Percentiles rank a stretch among this genome's conserved stretches.
Evolutionary conservation across 2,113 vertebrate genomes (phyloP).

Genomic region (Mugil cephalus): DNA sequence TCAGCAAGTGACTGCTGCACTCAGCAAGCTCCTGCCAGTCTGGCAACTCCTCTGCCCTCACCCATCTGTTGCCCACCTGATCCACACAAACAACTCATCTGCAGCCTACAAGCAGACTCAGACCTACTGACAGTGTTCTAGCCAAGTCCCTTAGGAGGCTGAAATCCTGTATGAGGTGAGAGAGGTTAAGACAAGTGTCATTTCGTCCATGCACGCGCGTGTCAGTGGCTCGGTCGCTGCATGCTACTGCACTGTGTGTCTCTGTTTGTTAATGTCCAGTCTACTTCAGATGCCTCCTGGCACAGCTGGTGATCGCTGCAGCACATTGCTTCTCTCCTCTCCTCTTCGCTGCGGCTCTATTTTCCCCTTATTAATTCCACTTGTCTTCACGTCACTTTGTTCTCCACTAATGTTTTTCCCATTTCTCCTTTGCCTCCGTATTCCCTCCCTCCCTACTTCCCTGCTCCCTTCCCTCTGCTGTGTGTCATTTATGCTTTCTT

Average conservation of each 20-base stretch:
- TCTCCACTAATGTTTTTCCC: neutral
- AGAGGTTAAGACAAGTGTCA: no score
- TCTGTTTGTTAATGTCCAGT: conserved; percentile 28
- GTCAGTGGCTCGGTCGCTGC: neutral
- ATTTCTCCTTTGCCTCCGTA: neutral
- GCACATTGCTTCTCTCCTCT: neutral
- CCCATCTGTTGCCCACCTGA: conserved; percentile 71
- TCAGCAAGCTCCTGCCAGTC: conserved; percentile 50
- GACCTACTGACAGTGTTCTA: neutral
- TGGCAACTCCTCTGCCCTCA: conserved; percentile 54
- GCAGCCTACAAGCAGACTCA: neutral
- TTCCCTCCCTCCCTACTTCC: neutral
- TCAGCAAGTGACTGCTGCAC: conserved; percentile 23
- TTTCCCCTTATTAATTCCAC: neutral
- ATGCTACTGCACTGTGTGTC: conserved; percentile 1
- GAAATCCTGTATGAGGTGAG: neutral
- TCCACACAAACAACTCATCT: conserved; percentile 48
- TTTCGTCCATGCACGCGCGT: neutral
- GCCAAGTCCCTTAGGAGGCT: no score
- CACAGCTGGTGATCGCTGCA: conserved; percentile 49
- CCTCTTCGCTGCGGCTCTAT: neutral
- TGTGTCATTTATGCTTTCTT: neutral
- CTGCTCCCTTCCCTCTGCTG: no score
- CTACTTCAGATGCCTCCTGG: conserved; percentile 4
- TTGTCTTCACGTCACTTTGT: neutral